Base-by-base conservation (phyloP, 2,113 vertebrate genomes). In the Thymallus thymallus region DNA sequence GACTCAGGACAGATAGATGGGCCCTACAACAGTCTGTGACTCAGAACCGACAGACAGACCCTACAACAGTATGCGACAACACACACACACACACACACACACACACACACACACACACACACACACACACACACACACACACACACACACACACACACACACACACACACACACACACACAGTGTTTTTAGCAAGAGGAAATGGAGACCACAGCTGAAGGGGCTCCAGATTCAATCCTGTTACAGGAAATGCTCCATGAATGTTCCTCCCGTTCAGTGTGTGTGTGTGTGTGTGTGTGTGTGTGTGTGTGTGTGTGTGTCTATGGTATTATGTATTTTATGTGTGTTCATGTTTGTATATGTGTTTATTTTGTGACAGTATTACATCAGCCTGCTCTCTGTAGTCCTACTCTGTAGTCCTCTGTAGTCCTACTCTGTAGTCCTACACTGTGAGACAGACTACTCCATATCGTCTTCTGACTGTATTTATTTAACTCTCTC, bases 211-310 rank as follows among this genome's bases (percentile, higher is more conserved):
- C 82, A 86, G 79, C 82, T 84, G 82, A 81, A 74, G 62, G 32
- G 78, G 82, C 79, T 86, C 81, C 76, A 78, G 75, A 82, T 84
- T 84, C 84, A 85, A 81, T 80, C 84, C 84, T 85, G 81, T 83
- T 74, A 74, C 84, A 85, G 84, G 84, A 85, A 85, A 75, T 77
- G 48, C 60, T 81, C 76, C 66, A 76, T 73, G 73, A 77, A 73
- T 73, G 55, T 63, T 68, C 70, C 68, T 71, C 76, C 78, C 64
- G 65, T 48, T 72, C 26, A 2, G 65, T 70, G 61, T 70, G 70
- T 69, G 71, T 55, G 56, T 63, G 68, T 75, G 63, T 75, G 78
- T 69, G 29, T 72, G 51, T 75, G 62, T 61, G 56, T 70, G 26
- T 22, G 63, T 9, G 30, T 18, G 20, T 58, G 62, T 18, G 45